These are phyloP conservation scores for Heliconius hewitsoni DNA, from an alignment of 1,140 invertebrate genomes.

Conservation along the genomic window DNA sequence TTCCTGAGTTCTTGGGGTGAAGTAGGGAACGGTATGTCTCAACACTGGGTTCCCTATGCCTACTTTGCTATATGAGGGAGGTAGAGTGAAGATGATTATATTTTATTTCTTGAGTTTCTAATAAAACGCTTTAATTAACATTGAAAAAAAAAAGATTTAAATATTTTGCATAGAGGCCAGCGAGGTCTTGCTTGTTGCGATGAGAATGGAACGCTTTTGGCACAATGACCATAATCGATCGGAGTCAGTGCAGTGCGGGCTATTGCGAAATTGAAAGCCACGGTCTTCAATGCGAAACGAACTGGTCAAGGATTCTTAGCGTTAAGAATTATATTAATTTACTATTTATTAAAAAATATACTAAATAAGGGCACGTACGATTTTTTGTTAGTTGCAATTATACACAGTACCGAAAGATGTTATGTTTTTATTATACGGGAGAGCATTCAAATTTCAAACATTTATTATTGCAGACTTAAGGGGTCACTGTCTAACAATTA, in stretches of 20 bases:
- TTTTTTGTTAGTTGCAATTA: not conserved
- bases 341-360: not conserved
- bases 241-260: slow-evolving; percentile 54
- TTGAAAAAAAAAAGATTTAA: not conserved
- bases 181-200: slow-evolving; percentile 30
- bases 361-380: slow-evolving; percentile 2
- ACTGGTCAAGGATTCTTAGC: slow-evolving; percentile 67
- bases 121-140: not conserved
- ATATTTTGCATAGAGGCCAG: slow-evolving; percentile 22
- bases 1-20: not conserved
- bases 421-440: too few relatives aligned
- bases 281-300: slow-evolving; percentile 61
- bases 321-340: slow-evolving; percentile 15
- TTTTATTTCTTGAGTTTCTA: too few relatives aligned
- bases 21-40: too few relatives aligned
- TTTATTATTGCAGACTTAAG: too few relatives aligned
- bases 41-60: too few relatives aligned
- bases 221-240: slow-evolving; percentile 75
- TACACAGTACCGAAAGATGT: too few relatives aligned
- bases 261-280: slow-evolving; percentile 69
- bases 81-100: too few relatives aligned
- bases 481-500: not conserved
- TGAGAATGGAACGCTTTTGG: slow-evolving; percentile 59
- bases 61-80: too few relatives aligned
- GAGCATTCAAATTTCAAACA: too few relatives aligned